These are phyloP conservation scores for Alces alces DNA, from an alignment of 2,113 vertebrate genomes.

Conservation along the genomic window DNA sequence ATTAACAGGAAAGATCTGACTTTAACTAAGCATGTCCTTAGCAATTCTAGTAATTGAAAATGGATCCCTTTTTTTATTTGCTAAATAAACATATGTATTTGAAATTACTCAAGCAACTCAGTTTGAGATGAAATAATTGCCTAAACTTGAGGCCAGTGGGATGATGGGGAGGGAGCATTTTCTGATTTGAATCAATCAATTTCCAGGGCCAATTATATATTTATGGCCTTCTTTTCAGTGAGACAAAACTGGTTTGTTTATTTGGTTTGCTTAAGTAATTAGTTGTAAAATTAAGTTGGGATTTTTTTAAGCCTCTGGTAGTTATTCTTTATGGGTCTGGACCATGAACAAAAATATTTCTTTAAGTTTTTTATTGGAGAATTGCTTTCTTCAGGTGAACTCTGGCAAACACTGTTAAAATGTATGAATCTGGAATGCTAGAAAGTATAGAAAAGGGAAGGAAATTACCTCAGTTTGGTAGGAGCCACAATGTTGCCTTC, in stretches of 20 bases:
- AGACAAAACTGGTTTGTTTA: slow-evolving; percentile 76
- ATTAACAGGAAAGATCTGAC: neutral
- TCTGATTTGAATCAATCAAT: slow-evolving; percentile 27
- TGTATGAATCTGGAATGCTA: slow-evolving; percentile 78
- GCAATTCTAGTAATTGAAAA: neutral
- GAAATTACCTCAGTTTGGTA: slow-evolving; percentile 84
- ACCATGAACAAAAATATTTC: slow-evolving; percentile 82
- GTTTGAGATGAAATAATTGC: slow-evolving; percentile 59
- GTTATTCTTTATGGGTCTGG: slow-evolving; percentile 81
- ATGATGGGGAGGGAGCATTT: neutral
- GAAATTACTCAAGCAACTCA: slow-evolving; percentile 25
- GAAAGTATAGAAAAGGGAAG: slow-evolving; percentile 81
- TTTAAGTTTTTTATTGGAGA: slow-evolving; percentile 78
- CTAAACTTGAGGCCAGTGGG: neutral
- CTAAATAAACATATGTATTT: neutral
- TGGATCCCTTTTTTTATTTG: neutral
- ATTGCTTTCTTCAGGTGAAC: slow-evolving; percentile 81
- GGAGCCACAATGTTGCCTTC: slow-evolving; percentile 79
- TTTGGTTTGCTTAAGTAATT: slow-evolving; percentile 72
- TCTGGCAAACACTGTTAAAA: slow-evolving; percentile 72
- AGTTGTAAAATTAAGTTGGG: slow-evolving; percentile 73
- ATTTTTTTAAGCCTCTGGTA: slow-evolving; percentile 69
- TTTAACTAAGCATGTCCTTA: neutral
- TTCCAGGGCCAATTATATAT: neutral
- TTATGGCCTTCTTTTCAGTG: slow-evolving; percentile 68